Conservation (phyloP, 2,797 vertebrate species). For the Eremophila alpestris region DNA sequence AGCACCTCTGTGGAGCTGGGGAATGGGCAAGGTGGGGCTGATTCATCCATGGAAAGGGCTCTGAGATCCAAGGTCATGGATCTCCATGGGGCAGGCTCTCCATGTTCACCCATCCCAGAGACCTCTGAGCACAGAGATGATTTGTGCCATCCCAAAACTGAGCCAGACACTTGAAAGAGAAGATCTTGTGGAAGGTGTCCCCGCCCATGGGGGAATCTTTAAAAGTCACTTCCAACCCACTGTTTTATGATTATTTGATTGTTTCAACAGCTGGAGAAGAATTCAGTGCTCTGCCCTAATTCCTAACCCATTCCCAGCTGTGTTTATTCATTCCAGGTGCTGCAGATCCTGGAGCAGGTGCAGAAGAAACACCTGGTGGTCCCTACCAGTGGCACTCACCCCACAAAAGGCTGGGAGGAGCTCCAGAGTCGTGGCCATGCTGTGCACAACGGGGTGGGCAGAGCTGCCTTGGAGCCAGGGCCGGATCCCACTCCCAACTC, state of each 20-base stretch:
- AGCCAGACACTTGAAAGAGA: neutral
- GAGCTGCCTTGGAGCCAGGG: rapidly evolving
- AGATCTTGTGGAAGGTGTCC: neutral
- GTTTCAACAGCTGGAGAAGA: neutral
- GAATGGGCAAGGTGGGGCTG: rapidly evolving
- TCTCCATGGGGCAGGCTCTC: neutral
- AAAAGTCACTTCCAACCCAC: neutral
- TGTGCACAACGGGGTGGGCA: neutral
- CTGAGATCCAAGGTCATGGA: neutral
- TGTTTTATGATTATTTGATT: neutral
- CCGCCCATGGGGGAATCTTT: neutral
- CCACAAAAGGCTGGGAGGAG: neutral
- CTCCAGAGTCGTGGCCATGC: rapidly evolving
- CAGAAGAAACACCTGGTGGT: conserved; percentile 68
- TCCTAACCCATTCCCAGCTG: neutral
- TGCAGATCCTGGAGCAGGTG: conserved; percentile 86
- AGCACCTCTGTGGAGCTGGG: neutral
- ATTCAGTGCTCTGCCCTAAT: neutral
- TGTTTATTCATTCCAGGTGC: conserved; percentile 75
- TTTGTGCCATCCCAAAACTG: neutral
- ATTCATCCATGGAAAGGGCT: neutral
- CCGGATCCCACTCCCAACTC: rapidly evolving
- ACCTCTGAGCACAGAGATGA: neutral
- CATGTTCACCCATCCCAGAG: neutral
- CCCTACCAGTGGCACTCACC: neutral